These are phyloP conservation scores for Nomada fucata DNA, from an alignment of 2,888 invertebrate genomes.

Conservation along the genomic window DNA sequence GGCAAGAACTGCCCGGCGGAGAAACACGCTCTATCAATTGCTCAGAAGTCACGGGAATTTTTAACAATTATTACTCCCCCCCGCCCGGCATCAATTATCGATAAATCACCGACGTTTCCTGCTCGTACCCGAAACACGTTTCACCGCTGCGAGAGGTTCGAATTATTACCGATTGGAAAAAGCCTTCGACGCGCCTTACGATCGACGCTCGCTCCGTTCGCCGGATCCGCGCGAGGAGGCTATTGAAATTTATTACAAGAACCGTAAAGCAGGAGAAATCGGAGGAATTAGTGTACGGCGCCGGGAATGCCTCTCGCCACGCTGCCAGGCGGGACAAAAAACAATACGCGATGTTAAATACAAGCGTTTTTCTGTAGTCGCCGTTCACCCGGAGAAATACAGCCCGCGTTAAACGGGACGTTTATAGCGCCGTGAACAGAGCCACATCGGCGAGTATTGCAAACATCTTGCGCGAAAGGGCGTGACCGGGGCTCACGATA, in stretches of 20 bases:
- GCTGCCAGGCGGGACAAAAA: constrained; percentile 24
- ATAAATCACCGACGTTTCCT: background rate
- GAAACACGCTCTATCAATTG: too few relatives aligned
- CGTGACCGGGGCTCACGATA: constrained; percentile 48
- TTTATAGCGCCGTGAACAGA: constrained; percentile 64
- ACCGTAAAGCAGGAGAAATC: constrained; percentile 3
- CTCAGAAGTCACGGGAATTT: too few relatives aligned
- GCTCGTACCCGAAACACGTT: background rate
- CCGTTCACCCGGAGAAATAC: constrained; percentile 63
- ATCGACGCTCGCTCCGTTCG: background rate
- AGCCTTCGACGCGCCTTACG: background rate
- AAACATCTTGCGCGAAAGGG: constrained; percentile 52
- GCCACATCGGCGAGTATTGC: constrained; percentile 55
- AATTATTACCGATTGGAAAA: background rate
- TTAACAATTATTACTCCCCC: too few relatives aligned
- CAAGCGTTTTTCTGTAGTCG: constrained; percentile 47
- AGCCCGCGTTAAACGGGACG: constrained; percentile 56
- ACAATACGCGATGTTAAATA: constrained; percentile 62
- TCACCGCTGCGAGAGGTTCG: background rate
- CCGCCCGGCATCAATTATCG: background rate
- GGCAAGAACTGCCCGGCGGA: too few relatives aligned
- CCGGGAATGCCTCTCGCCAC: background rate
- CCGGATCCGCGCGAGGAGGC: too few relatives aligned
- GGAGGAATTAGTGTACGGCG: constrained; percentile 20
- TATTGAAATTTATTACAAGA: constrained; percentile 2